Percentiles rank a stretch among this genome's conserved stretches.
Evolutionary conservation across 2,888 invertebrate species (phyloP).

Genomic region (Troilus luridus): DNA sequence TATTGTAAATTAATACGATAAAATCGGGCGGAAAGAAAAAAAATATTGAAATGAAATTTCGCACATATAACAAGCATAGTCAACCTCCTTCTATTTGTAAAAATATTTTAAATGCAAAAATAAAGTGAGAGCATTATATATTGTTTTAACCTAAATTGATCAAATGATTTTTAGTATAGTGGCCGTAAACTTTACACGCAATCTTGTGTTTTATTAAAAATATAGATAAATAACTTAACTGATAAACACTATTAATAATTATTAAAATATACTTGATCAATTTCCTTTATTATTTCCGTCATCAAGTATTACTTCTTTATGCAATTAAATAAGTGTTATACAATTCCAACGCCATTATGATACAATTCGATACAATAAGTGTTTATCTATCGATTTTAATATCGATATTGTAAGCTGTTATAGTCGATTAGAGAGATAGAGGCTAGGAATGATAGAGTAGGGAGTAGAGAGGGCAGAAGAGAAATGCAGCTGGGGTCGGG

Average conservation of each 20-base stretch:
- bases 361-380: not conserved
- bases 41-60: no score
- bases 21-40: no score
- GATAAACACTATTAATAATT: not conserved
- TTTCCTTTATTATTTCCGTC: not conserved
- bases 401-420: not conserved
- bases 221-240: no score
- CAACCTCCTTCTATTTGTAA: no score
- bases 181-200: no score
- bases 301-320: not conserved
- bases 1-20: no score
- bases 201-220: no score
- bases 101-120: no score
- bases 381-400: not conserved
- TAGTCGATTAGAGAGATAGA: not conserved
- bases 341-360: not conserved
- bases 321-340: not conserved
- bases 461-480: constrained; percentile 27
- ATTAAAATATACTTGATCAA: not conserved
- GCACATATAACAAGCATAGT: no score
- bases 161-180: no score
- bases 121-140: no score
- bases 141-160: no score
- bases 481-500: constrained; percentile 32
- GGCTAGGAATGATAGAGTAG: not conserved